Percentiles rank a stretch among this genome's conserved stretches.
phyloP scores from a whole-genome alignment of 2,113 vertebrate genomes.

The Corvus cornix region DNA sequence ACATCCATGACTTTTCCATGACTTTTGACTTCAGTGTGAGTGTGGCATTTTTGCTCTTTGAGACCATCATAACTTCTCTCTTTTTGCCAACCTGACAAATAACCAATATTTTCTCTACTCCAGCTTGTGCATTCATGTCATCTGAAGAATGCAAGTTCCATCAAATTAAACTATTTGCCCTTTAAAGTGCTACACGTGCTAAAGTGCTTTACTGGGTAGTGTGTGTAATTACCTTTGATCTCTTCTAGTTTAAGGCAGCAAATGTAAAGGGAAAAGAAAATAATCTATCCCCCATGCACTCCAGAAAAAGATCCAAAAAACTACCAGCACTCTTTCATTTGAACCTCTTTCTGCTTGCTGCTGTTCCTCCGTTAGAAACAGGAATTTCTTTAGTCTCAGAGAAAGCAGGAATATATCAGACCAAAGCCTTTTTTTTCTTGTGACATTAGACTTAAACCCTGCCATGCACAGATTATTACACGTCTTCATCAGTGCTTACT shows the following conservation, averaged over 20 bases:
- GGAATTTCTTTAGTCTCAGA: background rate
- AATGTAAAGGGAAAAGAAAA: background rate
- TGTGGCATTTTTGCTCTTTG: background rate
- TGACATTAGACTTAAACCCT: background rate
- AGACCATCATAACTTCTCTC: background rate
- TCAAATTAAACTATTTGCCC: background rate
- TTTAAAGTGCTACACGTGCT: background rate
- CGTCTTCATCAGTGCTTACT: background rate
- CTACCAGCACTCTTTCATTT: background rate
- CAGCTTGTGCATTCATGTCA: background rate
- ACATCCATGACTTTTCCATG: background rate
- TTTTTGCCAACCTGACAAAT: background rate
- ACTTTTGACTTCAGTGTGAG: background rate
- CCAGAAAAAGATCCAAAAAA: background rate
- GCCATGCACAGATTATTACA: background rate
- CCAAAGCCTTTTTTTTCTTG: background rate
- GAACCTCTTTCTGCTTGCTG: background rate
- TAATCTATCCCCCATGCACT: background rate
- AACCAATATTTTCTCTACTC: background rate
- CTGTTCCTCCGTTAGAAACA: background rate
- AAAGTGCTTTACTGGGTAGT: background rate
- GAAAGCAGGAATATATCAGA: background rate
- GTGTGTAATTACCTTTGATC: background rate
- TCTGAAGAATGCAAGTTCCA: constrained; percentile 9
- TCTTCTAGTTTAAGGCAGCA: background rate